phyloP scores from a whole-genome alignment of 2,113 vertebrate genomes.

The Lampris megalopsis region DNA sequence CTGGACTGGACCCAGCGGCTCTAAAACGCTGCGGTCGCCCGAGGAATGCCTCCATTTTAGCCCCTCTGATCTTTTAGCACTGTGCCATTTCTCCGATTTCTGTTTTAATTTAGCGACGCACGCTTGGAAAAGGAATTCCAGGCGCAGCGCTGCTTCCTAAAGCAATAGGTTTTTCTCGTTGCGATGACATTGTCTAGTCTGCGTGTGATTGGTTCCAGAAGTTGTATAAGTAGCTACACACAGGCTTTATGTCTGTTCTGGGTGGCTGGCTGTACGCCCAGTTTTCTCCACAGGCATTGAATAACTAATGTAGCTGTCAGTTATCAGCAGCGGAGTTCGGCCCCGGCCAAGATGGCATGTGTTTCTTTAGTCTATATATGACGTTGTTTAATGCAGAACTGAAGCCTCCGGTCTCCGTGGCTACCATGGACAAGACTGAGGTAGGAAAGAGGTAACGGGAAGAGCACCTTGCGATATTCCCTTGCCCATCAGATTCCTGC shows the following conservation, averaged over 20 bases:
- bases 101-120: not conserved
- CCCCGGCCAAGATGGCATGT: constrained; percentile 20
- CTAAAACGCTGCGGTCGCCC: not conserved
- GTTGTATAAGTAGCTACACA: constrained; percentile 16
- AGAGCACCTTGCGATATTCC: too few relatives aligned
- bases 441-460: too few relatives aligned
- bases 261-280: constrained; percentile 36
- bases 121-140: constrained; percentile 5
- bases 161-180: not conserved
- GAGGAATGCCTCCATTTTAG: not conserved
- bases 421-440: not conserved
- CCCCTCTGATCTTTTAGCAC: not conserved
- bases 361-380: not conserved
- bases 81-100: not conserved
- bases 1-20: constrained; percentile 32
- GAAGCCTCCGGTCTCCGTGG: not conserved
- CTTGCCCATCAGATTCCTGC: too few relatives aligned
- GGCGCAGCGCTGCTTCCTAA: not conserved
- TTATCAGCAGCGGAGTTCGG: constrained; percentile 38
- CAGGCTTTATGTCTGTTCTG: constrained; percentile 26
- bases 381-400: not conserved
- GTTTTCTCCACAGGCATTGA: constrained; percentile 1
- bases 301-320: constrained; percentile 12
- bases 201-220: constrained; percentile 45
- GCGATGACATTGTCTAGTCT: constrained; percentile 34